phyloP scores from a whole-genome alignment of 2,888 invertebrate species.

The Diaphora mendica region DNA sequence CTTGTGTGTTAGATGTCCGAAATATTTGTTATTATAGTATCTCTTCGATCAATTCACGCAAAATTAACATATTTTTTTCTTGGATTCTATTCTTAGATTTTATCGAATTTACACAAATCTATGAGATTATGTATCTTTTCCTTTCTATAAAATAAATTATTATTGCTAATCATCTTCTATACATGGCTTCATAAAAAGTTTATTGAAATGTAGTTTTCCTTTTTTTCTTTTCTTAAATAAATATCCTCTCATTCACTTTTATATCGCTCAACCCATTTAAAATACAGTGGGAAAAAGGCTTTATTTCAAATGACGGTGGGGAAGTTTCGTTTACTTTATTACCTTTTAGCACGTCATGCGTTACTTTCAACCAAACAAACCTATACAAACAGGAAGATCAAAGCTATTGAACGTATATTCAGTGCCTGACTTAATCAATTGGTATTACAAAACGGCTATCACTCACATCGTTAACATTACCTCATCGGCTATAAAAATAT shows the following conservation, averaged over 20 bases:
- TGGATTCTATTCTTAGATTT: too few relatives aligned
- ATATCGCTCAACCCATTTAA: neutral
- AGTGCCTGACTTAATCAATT: conserved; percentile 34
- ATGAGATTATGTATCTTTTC: too few relatives aligned
- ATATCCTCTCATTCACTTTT: neutral
- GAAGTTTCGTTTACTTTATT: conserved; percentile 1
- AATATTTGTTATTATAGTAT: too few relatives aligned
- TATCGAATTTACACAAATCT: too few relatives aligned
- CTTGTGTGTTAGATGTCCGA: too few relatives aligned
- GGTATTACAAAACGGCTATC: conserved; percentile 28
- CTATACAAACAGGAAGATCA: conserved; percentile 24
- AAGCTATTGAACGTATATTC: conserved; percentile 41
- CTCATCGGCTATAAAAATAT: conserved; percentile 48
- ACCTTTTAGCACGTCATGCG: conserved; percentile 12
- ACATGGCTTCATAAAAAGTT: too few relatives aligned
- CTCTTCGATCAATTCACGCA: too few relatives aligned
- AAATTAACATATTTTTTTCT: too few relatives aligned
- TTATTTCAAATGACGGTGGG: neutral
- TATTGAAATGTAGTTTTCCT: neutral
- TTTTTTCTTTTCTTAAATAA: neutral
- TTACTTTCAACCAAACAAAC: conserved; percentile 14
- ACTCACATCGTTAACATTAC: conserved; percentile 41
- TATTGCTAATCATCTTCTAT: too few relatives aligned
- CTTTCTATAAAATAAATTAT: too few relatives aligned
- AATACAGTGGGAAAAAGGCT: neutral